Conservation (phyloP, 2,888 invertebrate species). For the Ormia ochracea region DNA sequence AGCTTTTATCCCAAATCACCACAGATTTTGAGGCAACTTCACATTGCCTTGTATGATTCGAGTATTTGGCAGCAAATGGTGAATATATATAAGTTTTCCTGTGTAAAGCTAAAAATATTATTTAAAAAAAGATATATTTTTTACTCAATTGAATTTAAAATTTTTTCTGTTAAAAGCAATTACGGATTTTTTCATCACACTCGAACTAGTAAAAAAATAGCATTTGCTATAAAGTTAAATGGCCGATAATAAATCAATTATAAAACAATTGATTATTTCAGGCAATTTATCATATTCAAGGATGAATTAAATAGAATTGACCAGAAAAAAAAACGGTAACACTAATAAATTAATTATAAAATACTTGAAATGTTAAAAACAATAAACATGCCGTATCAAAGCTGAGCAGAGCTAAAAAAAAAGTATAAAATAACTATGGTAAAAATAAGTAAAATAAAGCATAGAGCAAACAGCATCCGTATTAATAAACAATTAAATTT, state of each 20-base stretch:
- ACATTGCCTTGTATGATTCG: too few species aligned
- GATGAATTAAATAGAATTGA: conserved; percentile 33
- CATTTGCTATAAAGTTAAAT: conserved; percentile 20
- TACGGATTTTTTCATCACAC: background rate
- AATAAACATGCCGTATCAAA: background rate
- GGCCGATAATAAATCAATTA: conserved; percentile 41
- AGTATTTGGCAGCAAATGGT: too few species aligned
- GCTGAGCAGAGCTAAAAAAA: background rate
- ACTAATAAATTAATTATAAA: background rate
- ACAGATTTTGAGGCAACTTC: too few species aligned
- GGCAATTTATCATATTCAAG: conserved; percentile 49
- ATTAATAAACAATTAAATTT: conserved; percentile 44
- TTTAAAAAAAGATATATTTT: conserved; percentile 2
- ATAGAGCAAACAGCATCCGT: conserved; percentile 32
- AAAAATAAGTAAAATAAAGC: background rate
- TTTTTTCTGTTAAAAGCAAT: too few species aligned
- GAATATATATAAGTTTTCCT: too few species aligned
- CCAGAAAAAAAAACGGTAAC: background rate
- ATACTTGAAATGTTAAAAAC: background rate
- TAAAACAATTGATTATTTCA: conserved; percentile 34
- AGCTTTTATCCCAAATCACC: too few species aligned
- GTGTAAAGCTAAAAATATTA: too few species aligned
- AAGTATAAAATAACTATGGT: background rate
- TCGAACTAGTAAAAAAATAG: background rate
- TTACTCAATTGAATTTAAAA: background rate